Evolutionary conservation across 2,113 vertebrate genomes (phyloP), one percentile per base, ranked within the genome.

Genomic region (Heteronetta atricapilla): DNA sequence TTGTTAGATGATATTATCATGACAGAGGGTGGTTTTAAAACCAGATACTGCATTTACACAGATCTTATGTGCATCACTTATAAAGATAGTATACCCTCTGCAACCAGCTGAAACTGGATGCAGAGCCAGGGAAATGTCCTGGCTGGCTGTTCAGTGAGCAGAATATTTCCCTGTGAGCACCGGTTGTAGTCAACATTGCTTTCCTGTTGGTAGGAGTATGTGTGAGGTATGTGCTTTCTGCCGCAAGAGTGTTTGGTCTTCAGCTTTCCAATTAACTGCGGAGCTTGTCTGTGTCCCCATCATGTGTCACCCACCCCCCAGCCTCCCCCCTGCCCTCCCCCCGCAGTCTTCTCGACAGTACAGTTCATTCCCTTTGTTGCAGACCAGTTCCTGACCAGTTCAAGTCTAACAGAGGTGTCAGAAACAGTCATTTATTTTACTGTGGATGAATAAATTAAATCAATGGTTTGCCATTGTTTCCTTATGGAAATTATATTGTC

Each of bases 181-280:
- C 64, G 63, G 2, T n/a, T 62, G 48, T 50, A 64, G 40, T 50
- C 62, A 69, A 0, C 14, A 3, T 0, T 40, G 59, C 3, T 3
- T 53, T 91, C 67, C 50, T 69, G 8, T 50, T n/a, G n/a, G 19
- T 3, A 38, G 15, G 22, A 66, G 16, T 10, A 19, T 29, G 14
- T 28, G 11, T 21, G 21, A 48, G 15, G 10, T 62, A 21, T n/a
- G 5, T 22, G 6, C 34, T 62, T 76, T 69, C 44, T 77, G 34
- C 48, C 81, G 38, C 33, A 78, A 75, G 56, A n/a, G 2, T 50
- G 31, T 82, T 75, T 85, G n/a, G 9, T 23, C 42, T 79, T 73
- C 52, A 83, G 26, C 29, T 53, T 85, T 82, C 23, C 44, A 73
- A 10, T 28, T 53, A 42, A 34, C 42, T 48, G 17, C n/a, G 33